phyloP scores from a whole-genome alignment of 2,888 invertebrate genomes.

The Stramonita haemastoma region DNA sequence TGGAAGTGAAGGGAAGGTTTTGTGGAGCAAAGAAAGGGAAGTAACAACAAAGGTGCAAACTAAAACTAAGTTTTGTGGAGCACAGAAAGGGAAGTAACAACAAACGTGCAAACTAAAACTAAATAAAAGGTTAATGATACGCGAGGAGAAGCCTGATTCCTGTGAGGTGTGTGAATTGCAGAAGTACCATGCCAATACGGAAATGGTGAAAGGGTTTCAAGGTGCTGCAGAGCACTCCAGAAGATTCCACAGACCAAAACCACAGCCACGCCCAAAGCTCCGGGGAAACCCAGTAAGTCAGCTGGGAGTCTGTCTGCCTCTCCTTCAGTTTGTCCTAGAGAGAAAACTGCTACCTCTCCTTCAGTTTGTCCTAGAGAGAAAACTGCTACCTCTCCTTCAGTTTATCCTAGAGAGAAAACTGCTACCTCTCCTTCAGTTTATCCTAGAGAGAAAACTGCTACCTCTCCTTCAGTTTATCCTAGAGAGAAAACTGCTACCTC shows the following conservation, averaged over 20 bases:
- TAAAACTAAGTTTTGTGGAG: not conserved
- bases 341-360: no score
- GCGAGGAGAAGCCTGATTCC: not conserved
- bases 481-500: no score
- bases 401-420: no score
- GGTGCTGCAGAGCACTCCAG: constrained; percentile 55
- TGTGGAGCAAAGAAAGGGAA: no score
- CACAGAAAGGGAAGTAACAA: no score
- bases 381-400: no score
- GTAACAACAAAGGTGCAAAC: not conserved
- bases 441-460: no score
- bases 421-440: no score
- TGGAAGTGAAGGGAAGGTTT: no score
- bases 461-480: no score
- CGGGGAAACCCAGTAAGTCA: not conserved
- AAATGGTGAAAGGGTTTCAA: constrained; percentile 40
- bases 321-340: no score
- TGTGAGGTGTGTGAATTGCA: not conserved
- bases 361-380: no score
- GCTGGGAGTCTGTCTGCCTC: not conserved
- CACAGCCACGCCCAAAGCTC: constrained; percentile 51
- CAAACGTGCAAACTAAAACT: not conserved
- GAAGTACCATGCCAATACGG: constrained; percentile 7
- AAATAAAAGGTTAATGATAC: not conserved
- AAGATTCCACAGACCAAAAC: constrained; percentile 27